A percentile compares a stretch with the other conserved stretches of the same genome.
phyloP scores from a whole-genome alignment of 2,797 vertebrate genomes.

The Acipenser transmontanus region DNA sequence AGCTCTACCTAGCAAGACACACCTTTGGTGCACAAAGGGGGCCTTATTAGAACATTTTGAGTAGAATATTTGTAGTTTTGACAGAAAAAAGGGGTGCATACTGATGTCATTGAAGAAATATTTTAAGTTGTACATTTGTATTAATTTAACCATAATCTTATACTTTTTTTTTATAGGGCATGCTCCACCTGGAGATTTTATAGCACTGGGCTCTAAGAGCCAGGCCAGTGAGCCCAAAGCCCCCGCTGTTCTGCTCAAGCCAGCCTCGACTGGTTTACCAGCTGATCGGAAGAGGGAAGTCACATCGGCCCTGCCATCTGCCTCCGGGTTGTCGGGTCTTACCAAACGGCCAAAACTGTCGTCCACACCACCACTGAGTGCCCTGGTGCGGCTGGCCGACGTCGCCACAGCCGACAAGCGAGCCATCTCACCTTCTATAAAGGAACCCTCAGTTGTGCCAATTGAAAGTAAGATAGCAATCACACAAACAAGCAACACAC shows the following conservation, averaged over 20 bases:
- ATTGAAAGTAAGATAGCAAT: conserved; percentile 77
- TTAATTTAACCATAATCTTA: no score
- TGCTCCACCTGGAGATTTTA: conserved; percentile 91
- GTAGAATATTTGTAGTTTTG: no score
- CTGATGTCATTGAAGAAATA: no score
- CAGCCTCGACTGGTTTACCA: conserved; percentile 72
- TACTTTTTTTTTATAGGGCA: conserved; percentile 60
- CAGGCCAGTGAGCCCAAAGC: conserved; percentile 79
- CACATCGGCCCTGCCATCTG: conserved; percentile 62
- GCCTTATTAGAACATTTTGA: no score
- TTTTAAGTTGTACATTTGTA: no score
- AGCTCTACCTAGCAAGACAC: no score
- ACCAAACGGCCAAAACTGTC: conserved; percentile 86
- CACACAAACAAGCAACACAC: neutral
- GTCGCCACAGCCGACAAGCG: conserved; percentile 90
- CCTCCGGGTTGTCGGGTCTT: conserved; percentile 74
- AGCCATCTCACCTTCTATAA: conserved; percentile 93
- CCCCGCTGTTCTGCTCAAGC: conserved; percentile 76
- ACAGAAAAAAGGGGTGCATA: no score
- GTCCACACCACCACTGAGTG: conserved; percentile 83
- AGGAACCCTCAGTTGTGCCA: conserved; percentile 90
- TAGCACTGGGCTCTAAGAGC: conserved; percentile 89
- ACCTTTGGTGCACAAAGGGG: no score
- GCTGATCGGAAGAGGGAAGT: conserved; percentile 87
- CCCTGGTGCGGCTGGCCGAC: conserved; percentile 85